Base-by-base conservation (phyloP, 2,888 invertebrate species). In the Aspidiotus destructor region DNA sequence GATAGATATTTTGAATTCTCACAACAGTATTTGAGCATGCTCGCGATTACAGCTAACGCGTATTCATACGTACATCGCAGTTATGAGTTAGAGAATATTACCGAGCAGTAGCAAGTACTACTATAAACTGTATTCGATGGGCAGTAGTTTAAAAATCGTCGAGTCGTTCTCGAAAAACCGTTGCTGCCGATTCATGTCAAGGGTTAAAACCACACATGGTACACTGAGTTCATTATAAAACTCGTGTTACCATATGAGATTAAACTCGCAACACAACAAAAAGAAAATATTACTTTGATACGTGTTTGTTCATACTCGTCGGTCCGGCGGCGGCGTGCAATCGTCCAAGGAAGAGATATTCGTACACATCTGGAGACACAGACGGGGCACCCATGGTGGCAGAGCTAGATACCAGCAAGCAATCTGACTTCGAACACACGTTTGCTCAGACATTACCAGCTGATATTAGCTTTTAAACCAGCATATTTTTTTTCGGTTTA, bases 231-330 rank as follows among this genome's bases (percentile, higher is more conserved):
- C 16, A 8, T 58, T 28, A 58, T 13, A 58, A 58, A 58, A 58
- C 58, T 58, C 58, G 40, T 58, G 58, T 58, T 58, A 58, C 58
- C 58, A 58, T 58, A 58, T 58, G 58, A 58, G 58, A 58, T 58
- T 58, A 58, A 58, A 58, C 58, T 58, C 58, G 58, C 58, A 58
- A 58, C 58, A 58, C 58, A 58, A 40, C n/a, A 55, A 17, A 48
- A 48, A 11, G 48, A 48, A 48, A 48, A 48, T 48, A 11, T 48
- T 11, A n/a, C 48, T 48, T 28, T 28, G 28, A 28, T 28, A 28
- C 28, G 28, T 5, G 28, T 28, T 28, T 28, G 28, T 28, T 28
- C 28, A 28, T 28, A 28, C 28, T 28, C 28, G 28, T 28, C 28
- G 28, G 28, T 28, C 28, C 28, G 28, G 28, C 5, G 28, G 28